Conservation (phyloP, 1,140 invertebrate species). For the Brevipalpus yothersi region DNA sequence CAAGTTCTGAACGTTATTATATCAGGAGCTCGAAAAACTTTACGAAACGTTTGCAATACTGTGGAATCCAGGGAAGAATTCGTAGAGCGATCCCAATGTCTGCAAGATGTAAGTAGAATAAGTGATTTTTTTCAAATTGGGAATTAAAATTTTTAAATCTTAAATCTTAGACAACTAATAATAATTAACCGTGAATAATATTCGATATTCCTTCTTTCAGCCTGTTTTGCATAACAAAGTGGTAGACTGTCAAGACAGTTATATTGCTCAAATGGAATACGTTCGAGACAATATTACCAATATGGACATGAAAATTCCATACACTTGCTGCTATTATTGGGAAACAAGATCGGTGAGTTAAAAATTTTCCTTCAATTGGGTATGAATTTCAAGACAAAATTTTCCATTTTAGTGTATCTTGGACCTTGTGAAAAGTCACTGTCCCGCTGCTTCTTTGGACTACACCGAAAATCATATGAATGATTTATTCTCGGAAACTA, state of each 20-base stretch:
- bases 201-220: not conserved
- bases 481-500: not conserved
- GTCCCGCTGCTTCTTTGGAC: not conserved
- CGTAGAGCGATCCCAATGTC: not conserved
- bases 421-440: not conserved
- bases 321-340: not conserved
- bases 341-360: not conserved
- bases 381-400: not conserved
- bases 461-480: not conserved
- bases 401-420: not conserved
- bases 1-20: not conserved
- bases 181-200: no score
- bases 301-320: not conserved
- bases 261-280: not conserved
- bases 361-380: not conserved
- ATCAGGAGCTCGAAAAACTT: not conserved
- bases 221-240: not conserved
- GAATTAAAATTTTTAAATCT: no score
- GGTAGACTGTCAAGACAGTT: not conserved
- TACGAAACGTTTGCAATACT: not conserved
- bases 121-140: no score
- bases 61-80: not conserved
- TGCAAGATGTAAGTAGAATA: not conserved
- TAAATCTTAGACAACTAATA: no score
- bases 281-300: not conserved